Percentiles rank a stretch among this genome's conserved stretches.
Conservation (phyloP, 2,888 invertebrate genomes). For the Cephalotes varians region DNA sequence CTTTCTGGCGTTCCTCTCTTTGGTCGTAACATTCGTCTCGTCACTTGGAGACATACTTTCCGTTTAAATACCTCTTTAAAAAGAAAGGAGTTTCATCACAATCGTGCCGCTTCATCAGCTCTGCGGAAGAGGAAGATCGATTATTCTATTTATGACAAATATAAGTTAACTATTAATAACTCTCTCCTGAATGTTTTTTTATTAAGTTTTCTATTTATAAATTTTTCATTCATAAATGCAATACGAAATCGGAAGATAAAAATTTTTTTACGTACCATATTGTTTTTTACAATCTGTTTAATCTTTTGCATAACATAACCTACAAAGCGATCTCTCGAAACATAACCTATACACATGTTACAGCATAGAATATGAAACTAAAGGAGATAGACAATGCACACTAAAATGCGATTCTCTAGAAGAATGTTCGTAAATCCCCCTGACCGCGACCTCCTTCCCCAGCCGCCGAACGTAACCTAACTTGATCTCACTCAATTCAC, state of each 20-base stretch:
- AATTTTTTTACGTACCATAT: background rate
- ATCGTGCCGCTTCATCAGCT: background rate
- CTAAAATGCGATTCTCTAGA: too few species aligned
- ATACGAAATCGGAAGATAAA: background rate
- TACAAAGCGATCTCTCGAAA: background rate
- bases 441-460: background rate
- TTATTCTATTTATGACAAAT: background rate
- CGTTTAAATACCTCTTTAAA: background rate
- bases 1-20: conserved; percentile 66
- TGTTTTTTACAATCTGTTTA: background rate
- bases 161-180: background rate
- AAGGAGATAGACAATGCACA: too few species aligned
- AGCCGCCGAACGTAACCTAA: background rate
- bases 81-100: background rate
- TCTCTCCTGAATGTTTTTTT: too few species aligned
- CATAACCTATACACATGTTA: background rate
- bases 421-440: background rate
- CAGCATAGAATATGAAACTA: too few species aligned
- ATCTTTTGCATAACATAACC: background rate
- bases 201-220: background rate
- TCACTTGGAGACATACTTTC: conserved; percentile 22
- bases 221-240: background rate
- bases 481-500: background rate
- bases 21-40: background rate
- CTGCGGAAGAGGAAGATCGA: background rate